phyloP scores from a whole-genome alignment of 2,888 invertebrate species.

The Hypena proboscidalis region DNA sequence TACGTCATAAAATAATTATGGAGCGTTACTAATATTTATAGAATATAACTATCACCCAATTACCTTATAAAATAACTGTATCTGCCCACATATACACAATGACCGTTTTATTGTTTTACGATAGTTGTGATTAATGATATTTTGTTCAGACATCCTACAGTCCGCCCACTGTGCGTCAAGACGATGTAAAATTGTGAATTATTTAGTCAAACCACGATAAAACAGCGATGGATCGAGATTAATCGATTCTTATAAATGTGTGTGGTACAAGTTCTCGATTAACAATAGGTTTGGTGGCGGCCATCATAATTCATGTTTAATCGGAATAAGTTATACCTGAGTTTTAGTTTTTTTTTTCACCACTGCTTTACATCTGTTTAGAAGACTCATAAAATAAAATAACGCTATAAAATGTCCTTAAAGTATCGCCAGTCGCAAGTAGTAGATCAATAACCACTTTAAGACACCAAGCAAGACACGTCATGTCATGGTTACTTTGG shows the following conservation, averaged over 20 bases:
- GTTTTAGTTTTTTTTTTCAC: too few relatives aligned
- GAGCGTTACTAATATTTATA: background rate
- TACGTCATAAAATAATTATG: background rate
- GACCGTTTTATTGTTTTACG: constrained; percentile 44
- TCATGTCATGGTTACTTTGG: too few relatives aligned
- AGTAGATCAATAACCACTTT: too few relatives aligned
- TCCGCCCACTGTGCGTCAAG: constrained; percentile 39
- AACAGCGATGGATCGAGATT: constrained; percentile 7
- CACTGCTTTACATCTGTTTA: too few relatives aligned
- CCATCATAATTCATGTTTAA: too few relatives aligned
- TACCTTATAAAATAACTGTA: constrained; percentile 32
- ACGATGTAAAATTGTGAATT: constrained; percentile 30
- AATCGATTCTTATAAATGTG: constrained; percentile 19
- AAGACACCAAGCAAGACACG: too few relatives aligned
- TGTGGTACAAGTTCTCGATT: too few relatives aligned
- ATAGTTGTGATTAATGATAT: constrained; percentile 38
- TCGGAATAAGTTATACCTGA: too few relatives aligned
- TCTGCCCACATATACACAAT: constrained; percentile 29
- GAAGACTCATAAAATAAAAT: too few relatives aligned
- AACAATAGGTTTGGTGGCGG: too few relatives aligned
- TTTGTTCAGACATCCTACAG: constrained; percentile 38
- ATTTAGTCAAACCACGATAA: constrained; percentile 26
- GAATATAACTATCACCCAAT: constrained; percentile 5
- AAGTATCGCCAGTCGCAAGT: too few relatives aligned
- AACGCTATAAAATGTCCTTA: too few relatives aligned